Percentiles rank a stretch among this genome's conserved stretches.
phyloP scores from a whole-genome alignment of 2,888 invertebrate species.

The Pandemis corylana region DNA sequence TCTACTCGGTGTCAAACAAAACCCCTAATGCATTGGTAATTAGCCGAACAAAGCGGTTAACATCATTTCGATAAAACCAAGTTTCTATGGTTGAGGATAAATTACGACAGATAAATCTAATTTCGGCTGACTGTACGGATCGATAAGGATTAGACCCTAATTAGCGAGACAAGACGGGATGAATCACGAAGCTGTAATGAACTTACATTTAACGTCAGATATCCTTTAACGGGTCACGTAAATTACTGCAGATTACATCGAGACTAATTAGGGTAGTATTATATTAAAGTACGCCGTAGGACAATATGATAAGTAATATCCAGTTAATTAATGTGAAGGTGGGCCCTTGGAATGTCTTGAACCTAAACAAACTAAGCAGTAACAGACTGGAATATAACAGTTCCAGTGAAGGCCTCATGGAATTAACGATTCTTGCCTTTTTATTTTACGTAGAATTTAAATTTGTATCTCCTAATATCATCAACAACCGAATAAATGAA shows the following conservation, averaged over 20 bases:
- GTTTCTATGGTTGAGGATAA: conserved; percentile 32
- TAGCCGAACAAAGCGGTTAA: conserved; percentile 5
- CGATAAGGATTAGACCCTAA: conserved; percentile 37
- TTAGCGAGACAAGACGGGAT: conserved; percentile 30
- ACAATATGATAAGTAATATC: conserved; percentile 11
- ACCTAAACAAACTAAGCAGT: not conserved
- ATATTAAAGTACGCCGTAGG: conserved; percentile 13
- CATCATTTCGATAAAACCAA: conserved; percentile 15
- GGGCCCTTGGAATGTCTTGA: not conserved
- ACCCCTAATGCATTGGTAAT: not conserved
- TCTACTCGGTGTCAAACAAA: not conserved
- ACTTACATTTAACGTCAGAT: conserved; percentile 33
- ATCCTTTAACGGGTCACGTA: conserved; percentile 26
- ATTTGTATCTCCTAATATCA: too few species aligned
- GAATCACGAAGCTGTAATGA: conserved; percentile 33
- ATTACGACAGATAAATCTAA: conserved; percentile 33
- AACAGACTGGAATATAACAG: not conserved
- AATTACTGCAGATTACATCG: conserved; percentile 32
- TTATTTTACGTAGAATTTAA: too few species aligned
- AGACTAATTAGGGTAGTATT: conserved; percentile 27
- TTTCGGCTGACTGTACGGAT: conserved; percentile 32
- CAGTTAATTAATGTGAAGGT: conserved; percentile 9
- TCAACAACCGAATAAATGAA: too few species aligned
- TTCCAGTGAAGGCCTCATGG: not conserved
- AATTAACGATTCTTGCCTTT: too few species aligned